These are phyloP conservation scores for Tetheella fluctuosa DNA, from an alignment of 2,888 invertebrate genomes.

Conservation along the genomic window DNA sequence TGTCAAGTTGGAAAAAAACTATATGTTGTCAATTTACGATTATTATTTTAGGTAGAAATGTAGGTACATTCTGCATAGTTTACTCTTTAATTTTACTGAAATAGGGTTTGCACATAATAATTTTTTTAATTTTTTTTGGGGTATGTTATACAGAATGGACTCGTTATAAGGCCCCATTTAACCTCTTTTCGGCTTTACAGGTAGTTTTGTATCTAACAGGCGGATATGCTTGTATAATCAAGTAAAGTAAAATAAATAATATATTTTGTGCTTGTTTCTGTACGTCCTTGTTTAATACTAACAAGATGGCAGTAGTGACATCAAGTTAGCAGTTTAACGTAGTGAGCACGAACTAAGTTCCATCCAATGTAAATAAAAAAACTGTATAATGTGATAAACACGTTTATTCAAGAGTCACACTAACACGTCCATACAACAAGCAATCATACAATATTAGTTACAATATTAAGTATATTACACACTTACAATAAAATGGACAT, in stretches of 20 bases:
- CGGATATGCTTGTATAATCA: too few species aligned
- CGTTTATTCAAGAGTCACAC: slow-evolving; percentile 73
- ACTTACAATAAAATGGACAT: slow-evolving; percentile 34
- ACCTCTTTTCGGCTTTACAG: too few species aligned
- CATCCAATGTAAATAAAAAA: slow-evolving; percentile 60
- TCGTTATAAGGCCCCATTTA: too few species aligned
- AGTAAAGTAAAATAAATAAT: neutral
- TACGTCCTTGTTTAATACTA: slow-evolving; percentile 16
- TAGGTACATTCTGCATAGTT: too few species aligned
- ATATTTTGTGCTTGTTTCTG: neutral
- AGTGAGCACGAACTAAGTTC: slow-evolving; percentile 33
- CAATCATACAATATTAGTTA: slow-evolving; percentile 58
- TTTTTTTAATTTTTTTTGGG: too few species aligned
- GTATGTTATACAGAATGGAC: too few species aligned
- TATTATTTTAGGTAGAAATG: too few species aligned
- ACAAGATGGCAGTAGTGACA: slow-evolving; percentile 27
- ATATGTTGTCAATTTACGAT: too few species aligned
- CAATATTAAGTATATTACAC: slow-evolving; percentile 46
- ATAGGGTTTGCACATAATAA: too few species aligned
- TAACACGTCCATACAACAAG: slow-evolving; percentile 59
- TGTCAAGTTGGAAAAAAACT: too few species aligned
- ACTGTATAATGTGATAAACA: slow-evolving; percentile 71
- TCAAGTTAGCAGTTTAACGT: slow-evolving; percentile 25
- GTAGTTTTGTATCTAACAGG: too few species aligned
- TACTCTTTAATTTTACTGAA: too few species aligned